Evolutionary conservation across 2,113 vertebrate species (phyloP), one percentile per base, ranked within the genome.

Genomic region (Malurus cyaneus): DNA sequence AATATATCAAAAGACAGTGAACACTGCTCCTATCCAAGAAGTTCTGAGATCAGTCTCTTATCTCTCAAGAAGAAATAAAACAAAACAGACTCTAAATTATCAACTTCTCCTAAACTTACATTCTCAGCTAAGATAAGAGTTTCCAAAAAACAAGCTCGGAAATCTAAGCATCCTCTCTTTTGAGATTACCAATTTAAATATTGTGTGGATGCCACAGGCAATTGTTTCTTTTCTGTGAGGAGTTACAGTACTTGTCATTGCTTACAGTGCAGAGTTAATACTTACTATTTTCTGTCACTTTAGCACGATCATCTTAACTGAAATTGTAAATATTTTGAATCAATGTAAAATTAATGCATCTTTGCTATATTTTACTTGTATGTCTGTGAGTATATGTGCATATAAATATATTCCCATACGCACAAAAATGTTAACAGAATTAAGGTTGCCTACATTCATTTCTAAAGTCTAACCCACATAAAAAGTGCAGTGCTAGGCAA

Each of bases 251-350:
- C 91, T 93, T 93, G 93, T 94, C 81, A 92, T 74, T 93, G 83
- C 89, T 93, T 94, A 93, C 44, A 90, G 54, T 74, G 67, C 71
- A 92, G 54, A 89, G 78, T 94, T 96, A 95, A 83, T 95, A 85
- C 93, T 95, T 80, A 66, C 34, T 86, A 89, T 93, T 96, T 95
- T 86, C 76, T 93, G 89, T 94, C 93, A 77, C 76, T 94, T 80
- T 64, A 92, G 34, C 47, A 90, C 0, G 2, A 93, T 92, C 81
- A 86, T 91, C 71, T 90, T 88, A 90, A 93, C 88, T 46, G 60
- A 94, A 94, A 88, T 84, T 52, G 89, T 95, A 95, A 96, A 96
- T 96, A 97, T 96, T 96, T 97, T 95, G 95, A 97, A 94, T 88
- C 79, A 66, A 92, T 95, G 85, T 83, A 93, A 97, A 96, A 96